A percentile compares a stretch with the other conserved stretches of the same genome.
These are phyloP conservation scores for Caenorhabditis sp. DNA, from an alignment of 2,888 invertebrate species.

Conservation along the genomic window DNA sequence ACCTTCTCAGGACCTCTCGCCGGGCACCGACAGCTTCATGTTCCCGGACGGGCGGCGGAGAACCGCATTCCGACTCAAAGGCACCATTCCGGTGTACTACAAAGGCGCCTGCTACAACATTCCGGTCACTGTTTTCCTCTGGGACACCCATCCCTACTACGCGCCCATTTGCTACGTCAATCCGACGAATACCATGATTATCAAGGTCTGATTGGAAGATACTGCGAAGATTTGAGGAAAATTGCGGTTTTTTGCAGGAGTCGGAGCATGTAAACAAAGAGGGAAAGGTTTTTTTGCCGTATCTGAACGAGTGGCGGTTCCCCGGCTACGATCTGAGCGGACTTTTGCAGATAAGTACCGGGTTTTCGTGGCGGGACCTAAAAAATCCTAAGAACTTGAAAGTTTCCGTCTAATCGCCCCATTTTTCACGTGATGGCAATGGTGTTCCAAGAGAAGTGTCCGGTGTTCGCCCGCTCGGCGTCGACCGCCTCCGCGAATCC, in stretches of 20 bases:
- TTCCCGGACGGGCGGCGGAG: constrained; percentile 79
- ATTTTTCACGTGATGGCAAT: constrained; percentile 85
- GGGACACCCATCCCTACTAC: constrained; percentile 96
- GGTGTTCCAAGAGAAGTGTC: constrained; percentile 94
- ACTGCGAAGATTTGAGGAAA: too few species aligned
- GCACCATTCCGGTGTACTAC: constrained; percentile 81
- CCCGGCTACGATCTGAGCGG: constrained; percentile 89
- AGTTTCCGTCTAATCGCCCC: constrained; percentile 8
- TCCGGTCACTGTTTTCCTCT: constrained; percentile 94
- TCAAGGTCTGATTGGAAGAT: constrained; percentile 86
- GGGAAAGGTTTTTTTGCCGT: constrained; percentile 96
- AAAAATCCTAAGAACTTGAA: too few species aligned
- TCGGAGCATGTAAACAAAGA: constrained; percentile 78
- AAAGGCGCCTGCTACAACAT: constrained; percentile 90
- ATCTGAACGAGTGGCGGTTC: constrained; percentile 90
- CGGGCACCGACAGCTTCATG: constrained; percentile 66
- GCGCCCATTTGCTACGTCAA: constrained; percentile 91
- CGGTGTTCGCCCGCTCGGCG: constrained; percentile 83
- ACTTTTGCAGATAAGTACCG: constrained; percentile 84
- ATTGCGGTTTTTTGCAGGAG: constrained; percentile 41
- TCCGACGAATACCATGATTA: constrained; percentile 92
- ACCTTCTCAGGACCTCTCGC: constrained; percentile 65
- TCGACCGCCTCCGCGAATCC: constrained; percentile 24
- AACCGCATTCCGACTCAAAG: constrained; percentile 80
- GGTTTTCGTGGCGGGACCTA: too few species aligned